Conservation (phyloP, 2,113 vertebrate genomes). For the Centropus bengalensis region DNA sequence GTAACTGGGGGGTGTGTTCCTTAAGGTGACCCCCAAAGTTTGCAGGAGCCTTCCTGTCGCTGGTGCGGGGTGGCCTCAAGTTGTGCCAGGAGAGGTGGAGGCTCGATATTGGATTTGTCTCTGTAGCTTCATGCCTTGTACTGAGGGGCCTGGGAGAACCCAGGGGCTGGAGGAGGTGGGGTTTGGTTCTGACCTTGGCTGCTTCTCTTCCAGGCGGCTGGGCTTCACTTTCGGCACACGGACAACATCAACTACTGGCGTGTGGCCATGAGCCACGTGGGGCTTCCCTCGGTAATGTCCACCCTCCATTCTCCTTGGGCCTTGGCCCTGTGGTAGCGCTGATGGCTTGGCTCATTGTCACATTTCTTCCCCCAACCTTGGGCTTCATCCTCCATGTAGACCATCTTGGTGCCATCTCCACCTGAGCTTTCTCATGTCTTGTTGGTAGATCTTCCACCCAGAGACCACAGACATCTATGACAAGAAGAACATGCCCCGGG, state of each 20-base stretch:
- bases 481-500: conserved; percentile 96
- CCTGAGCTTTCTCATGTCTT: background rate
- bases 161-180: background rate
- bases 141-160: background rate
- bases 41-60: fast-evolving
- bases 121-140: background rate
- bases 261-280: conserved; percentile 81
- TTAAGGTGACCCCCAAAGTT: background rate
- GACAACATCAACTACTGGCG: conserved; percentile 98
- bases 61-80: background rate
- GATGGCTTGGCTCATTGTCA: fast-evolving
- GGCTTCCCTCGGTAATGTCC: conserved; percentile 81
- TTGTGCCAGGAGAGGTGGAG: too few relatives aligned
- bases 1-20: background rate
- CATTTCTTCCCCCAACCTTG: background rate
- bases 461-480: conserved; percentile 97
- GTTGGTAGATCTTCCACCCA: conserved; percentile 88
- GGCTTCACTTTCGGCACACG: conserved; percentile 94
- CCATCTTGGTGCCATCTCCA: fast-evolving
- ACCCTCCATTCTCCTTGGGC: fast-evolving
- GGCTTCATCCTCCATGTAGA: fast-evolving
- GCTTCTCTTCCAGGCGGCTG: conserved; percentile 75
- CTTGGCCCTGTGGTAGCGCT: background rate
- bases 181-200: background rate
- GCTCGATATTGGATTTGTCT: background rate